Evolutionary conservation across 2,888 invertebrate species (phyloP), one percentile per base, ranked within the genome.

Genomic region (Netelia melanura): DNA sequence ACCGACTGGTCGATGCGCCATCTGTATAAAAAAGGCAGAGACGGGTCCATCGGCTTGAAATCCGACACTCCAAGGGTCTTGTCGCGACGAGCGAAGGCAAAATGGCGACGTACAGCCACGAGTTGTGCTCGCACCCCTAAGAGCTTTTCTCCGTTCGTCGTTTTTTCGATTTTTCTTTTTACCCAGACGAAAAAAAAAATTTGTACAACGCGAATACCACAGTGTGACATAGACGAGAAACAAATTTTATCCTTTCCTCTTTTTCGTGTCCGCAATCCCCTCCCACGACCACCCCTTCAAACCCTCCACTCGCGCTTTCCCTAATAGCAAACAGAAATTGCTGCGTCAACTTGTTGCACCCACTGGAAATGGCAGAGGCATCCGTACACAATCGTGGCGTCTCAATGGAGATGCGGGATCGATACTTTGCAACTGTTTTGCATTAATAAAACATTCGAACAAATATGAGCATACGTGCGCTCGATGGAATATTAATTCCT

Each of bases 261-360:
- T 48, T 48, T 48, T 48, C 48, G 48, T 11, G 58, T 56, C 61
- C 61, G 21, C 38, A 14, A 17, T 54, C 58, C 58, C 61, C 52
- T 48, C 23, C 56, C 62, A 56, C 43, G 10, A 23, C n/a, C 67
- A 25, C 43, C 74, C 58, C 76, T 71, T 81, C 62, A 61, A 54
- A 67, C 30, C 52, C 61, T 38, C 61, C 54, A n/a, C 71, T 3
- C 2, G 21, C 2, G 21, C 14, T 14, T 54, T 71, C 71, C 70
- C 54, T 71, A 64, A 71, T 54, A 43, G 79, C 75, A 71, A 82
- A 82, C 81, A 82, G 61, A 76, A 85, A 82, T 79, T 85, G 85
- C 85, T 85, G 81, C 85, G 85, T 85, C 85, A 85, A 85, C 85
- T 85, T 85, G 85, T 85, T 85, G 85, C 85, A 85, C 85, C 64